Evolutionary conservation across 2,113 vertebrate species (phyloP).

Genomic region (Lanius collurio): DNA sequence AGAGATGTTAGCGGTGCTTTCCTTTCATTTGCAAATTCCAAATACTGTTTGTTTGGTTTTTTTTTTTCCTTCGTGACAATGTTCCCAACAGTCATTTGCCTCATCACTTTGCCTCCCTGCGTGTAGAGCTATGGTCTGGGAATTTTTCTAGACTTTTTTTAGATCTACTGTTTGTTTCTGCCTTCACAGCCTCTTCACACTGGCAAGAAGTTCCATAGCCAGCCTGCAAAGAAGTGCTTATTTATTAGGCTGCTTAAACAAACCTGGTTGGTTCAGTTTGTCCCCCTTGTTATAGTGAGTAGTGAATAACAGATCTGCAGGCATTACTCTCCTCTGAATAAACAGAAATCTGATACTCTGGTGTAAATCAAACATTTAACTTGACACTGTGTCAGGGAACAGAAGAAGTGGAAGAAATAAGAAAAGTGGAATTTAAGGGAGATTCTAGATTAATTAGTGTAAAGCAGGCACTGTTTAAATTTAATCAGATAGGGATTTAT

Average conservation of each 20-base stretch:
- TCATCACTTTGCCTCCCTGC: neutral
- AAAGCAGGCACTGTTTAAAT: neutral
- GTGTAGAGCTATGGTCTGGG: neutral
- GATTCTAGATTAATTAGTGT: neutral
- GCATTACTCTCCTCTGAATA: neutral
- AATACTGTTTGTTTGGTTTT: neutral
- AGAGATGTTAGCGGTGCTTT: neutral
- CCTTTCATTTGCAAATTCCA: neutral
- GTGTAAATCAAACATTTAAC: neutral
- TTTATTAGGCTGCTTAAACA: neutral
- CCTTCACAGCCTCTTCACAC: neutral
- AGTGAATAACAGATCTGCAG: neutral
- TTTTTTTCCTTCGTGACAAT: too few species aligned
- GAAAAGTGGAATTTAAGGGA: neutral
- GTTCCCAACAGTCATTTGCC: neutral
- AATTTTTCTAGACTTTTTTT: neutral
- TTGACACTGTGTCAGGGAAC: neutral
- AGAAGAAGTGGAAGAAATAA: neutral
- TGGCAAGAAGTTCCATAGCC: neutral
- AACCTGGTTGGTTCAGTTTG: neutral
- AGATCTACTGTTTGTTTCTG: neutral
- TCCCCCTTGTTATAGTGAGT: neutral
- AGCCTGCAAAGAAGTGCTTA: neutral
- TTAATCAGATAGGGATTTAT: neutral
- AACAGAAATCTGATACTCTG: neutral